Conservation (phyloP, 1,140 invertebrate species). For the Lordiphosa mommai region DNA sequence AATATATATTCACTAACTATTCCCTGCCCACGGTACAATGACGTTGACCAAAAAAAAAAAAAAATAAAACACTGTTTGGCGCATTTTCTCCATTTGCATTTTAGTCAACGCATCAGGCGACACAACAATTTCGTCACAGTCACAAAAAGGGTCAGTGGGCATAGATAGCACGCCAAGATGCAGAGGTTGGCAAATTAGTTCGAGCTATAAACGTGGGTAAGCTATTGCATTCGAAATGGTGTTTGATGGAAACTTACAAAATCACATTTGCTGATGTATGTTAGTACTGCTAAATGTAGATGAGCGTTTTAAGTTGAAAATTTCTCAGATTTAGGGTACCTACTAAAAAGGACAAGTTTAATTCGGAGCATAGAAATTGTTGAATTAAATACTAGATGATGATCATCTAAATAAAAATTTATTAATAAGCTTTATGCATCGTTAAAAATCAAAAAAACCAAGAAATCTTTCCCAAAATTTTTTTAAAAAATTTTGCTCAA, state of each 20-base stretch:
- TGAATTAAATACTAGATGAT: no score
- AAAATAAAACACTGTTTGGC: conserved; percentile 7
- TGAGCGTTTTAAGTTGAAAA: no score
- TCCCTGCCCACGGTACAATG: conserved; percentile 1
- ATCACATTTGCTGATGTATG: neutral
- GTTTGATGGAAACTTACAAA: neutral
- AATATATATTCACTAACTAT: conserved; percentile 6
- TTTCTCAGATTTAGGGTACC: no score
- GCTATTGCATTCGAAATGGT: neutral
- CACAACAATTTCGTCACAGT: conserved; percentile 14
- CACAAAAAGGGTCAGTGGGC: conserved; percentile 15
- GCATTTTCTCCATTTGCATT: conserved; percentile 29
- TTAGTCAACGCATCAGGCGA: neutral
- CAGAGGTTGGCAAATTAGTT: neutral
- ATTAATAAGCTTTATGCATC: no score
- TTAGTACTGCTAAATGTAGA: no score
- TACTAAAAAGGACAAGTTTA: no score
- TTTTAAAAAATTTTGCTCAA: no score
- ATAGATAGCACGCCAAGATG: neutral
- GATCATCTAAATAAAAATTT: no score
- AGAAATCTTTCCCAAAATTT: no score
- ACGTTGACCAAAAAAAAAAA: neutral
- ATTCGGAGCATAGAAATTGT: no score
- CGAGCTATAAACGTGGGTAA: neutral
- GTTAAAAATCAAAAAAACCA: no score